Evolutionary conservation across 2,113 vertebrate genomes (phyloP).

Genomic region (Motacilla tschutschensis): DNA sequence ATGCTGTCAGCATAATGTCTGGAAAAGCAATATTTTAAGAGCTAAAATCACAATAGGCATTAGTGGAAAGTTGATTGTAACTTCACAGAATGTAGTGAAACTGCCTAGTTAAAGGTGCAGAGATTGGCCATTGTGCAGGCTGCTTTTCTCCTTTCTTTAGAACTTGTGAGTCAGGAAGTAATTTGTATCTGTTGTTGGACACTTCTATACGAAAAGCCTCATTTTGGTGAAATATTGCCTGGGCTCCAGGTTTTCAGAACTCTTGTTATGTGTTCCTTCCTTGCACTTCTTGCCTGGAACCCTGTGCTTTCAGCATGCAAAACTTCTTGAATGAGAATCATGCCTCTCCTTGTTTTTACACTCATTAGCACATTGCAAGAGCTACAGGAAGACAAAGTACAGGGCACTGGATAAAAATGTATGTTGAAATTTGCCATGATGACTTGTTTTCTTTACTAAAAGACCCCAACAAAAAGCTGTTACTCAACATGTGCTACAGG

Average conservation of each 20-base stretch:
- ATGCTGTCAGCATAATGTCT: background rate
- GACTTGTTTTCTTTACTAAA: background rate
- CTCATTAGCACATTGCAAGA: background rate
- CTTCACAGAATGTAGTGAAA: background rate
- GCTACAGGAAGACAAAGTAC: background rate
- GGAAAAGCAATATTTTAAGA: background rate
- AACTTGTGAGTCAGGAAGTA: background rate
- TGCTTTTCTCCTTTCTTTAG: constrained; percentile 15
- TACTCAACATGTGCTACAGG: background rate
- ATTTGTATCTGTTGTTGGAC: constrained; percentile 7
- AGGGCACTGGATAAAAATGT: background rate
- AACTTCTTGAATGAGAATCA: background rate
- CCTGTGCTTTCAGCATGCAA: background rate
- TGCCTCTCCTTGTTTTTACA: background rate
- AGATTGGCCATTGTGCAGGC: background rate
- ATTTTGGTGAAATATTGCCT: background rate
- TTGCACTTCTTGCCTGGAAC: background rate
- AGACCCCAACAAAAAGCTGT: background rate
- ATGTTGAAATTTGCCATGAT: background rate
- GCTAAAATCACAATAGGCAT: background rate
- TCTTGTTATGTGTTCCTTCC: background rate
- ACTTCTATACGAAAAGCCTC: background rate
- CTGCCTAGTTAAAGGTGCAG: background rate
- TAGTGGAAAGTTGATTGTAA: background rate
- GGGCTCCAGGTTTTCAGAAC: background rate